Evolutionary conservation across 1,140 invertebrate genomes (phyloP), one percentile per base, ranked within the genome.

Genomic region (Hermatobates lingyangjiaoensis): DNA sequence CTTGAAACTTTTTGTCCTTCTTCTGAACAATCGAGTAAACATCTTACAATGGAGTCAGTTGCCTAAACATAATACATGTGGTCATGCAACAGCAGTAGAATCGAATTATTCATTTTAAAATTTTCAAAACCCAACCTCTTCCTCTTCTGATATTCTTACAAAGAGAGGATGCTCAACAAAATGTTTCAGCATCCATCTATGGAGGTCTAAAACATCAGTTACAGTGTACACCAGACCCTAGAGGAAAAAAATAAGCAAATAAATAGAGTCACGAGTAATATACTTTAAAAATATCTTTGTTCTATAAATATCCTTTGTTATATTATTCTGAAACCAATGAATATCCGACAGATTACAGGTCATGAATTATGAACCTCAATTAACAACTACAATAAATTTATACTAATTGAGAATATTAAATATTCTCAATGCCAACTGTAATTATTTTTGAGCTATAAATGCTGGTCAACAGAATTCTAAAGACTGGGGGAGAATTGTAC

Each of bases 1-100:
- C 95, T 75, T 12, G 88, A 83, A 0, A 98, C 95, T 74, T 98
- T 99, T 68, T 97, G 81, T 0, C 93, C 95, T 73, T 99, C 95
- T 72, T 99, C 95, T 42, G 91, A 92, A 61, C 87, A 90, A 60
- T 87, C 81, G 64, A 79, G 90, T 2, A 98, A 69, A 65, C 93
- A 87, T 14, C 83, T 77, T 20, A 92, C 76, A 54, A 98, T 77
- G 26, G 79, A 76, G 74, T 98, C 95, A 7, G 61, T 57, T 58
- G 74, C 72, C 87, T 92, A 50, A 42, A 30, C 42, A 18, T 34
- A 10, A 62, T 7, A 34, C 15, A 15, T 15, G 7, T 7, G 15
- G 28, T 34, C 28, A 34, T 34, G 7, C 28, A 34, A 34, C 7
- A 15, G 7, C 28, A 7, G 28, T 34, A 34, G 28, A 7, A 7